Conservation (phyloP, 2,888 invertebrate species). For the Melieria crassipennis region DNA sequence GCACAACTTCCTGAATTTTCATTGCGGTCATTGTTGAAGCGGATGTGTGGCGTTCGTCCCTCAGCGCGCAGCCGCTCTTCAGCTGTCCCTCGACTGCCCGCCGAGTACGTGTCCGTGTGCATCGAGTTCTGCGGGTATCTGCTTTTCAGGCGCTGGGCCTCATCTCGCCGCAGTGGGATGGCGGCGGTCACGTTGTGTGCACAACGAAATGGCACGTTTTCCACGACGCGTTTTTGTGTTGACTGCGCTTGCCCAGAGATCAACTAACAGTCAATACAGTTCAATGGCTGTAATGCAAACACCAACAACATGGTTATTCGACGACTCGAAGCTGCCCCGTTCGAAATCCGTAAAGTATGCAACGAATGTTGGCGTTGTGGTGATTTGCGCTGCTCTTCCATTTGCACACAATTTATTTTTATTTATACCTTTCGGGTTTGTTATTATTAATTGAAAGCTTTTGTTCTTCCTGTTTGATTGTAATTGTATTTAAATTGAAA, state of each 20-base stretch:
- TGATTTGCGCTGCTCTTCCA: too few relatives aligned
- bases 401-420: too few relatives aligned
- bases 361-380: too few relatives aligned
- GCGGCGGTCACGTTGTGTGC: too few relatives aligned
- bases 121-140: not conserved
- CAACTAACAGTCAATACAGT: conserved; percentile 29
- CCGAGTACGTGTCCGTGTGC: too few relatives aligned
- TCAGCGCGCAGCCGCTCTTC: not conserved
- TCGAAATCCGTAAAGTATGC: too few relatives aligned
- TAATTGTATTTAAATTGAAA: conserved; percentile 1
- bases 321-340: too few relatives aligned
- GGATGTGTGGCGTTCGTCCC: conserved; percentile 18
- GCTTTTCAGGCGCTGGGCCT: not conserved
- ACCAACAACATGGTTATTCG: conserved; percentile 3
- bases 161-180: too few relatives aligned
- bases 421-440: too few relatives aligned
- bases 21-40: conserved; percentile 54
- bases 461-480: not conserved
- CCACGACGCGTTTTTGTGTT: not conserved
- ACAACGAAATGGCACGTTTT: too few relatives aligned
- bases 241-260: conserved; percentile 8
- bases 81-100: not conserved
- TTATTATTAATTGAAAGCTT: not conserved
- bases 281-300: conserved; percentile 30
- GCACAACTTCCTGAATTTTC: conserved; percentile 61